Conservation (phyloP, 2,797 vertebrate genomes). For the Pangasius djambal region DNA sequence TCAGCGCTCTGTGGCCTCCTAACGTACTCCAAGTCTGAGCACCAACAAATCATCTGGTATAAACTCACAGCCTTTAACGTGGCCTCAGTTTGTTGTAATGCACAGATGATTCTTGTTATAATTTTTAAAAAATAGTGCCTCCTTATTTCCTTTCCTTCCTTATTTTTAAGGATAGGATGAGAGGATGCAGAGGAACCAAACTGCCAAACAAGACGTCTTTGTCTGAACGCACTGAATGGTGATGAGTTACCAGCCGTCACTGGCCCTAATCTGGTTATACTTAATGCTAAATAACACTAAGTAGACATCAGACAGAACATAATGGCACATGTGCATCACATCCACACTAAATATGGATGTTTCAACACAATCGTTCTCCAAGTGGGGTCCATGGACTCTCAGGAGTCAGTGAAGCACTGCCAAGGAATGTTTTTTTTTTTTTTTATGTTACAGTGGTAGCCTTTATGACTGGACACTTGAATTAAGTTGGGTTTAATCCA, state of each 20-base stretch:
- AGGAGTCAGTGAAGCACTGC: neutral
- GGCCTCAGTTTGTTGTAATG: neutral
- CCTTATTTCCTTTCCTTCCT: neutral
- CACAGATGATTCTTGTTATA: neutral
- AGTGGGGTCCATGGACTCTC: neutral
- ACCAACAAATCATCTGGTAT: neutral
- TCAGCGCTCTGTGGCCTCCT: neutral
- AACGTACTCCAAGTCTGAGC: neutral
- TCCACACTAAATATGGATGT: neutral
- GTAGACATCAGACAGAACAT: neutral
- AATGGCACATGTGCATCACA: neutral
- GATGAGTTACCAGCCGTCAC: neutral
- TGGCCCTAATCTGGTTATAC: neutral
- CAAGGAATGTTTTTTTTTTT: neutral
- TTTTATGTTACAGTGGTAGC: neutral
- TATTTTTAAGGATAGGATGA: neutral
- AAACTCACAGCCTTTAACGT: neutral
- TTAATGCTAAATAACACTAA: no score
- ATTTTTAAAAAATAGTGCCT: neutral
- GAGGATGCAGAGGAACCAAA: neutral
- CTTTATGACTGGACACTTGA: neutral
- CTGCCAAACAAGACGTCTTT: neutral
- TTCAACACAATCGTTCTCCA: neutral
- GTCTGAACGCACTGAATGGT: neutral
- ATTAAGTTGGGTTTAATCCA: neutral